Percentiles rank a stretch among this genome's conserved stretches.
These are phyloP conservation scores for Drosophila tropicalis DNA, from an alignment of 1,140 invertebrate genomes.

Conservation along the genomic window DNA sequence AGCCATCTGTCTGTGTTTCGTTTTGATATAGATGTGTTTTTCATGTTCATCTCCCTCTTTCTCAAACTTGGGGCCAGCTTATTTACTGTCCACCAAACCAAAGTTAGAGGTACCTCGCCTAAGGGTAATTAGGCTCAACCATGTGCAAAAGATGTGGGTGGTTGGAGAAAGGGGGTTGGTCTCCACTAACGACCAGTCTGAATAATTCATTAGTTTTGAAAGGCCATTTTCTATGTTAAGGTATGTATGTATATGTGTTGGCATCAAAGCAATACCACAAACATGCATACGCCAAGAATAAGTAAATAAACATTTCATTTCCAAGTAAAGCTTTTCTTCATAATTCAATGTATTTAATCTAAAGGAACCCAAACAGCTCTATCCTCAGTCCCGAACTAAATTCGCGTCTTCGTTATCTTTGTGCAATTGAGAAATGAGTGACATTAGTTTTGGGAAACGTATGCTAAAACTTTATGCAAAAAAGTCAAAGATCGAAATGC, in stretches of 20 bases:
- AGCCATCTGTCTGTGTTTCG: too few species aligned
- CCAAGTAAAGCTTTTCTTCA: too few species aligned
- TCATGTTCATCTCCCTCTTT: constrained; percentile 5
- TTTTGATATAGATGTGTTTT: constrained; percentile 18
- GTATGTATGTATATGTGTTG: too few species aligned
- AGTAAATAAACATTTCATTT: constrained; percentile 56
- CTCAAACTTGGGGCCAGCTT: constrained; percentile 23
- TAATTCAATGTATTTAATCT: too few species aligned
- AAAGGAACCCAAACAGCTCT: too few species aligned
- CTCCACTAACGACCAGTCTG: constrained; percentile 65
- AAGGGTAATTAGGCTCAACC: constrained; percentile 63
- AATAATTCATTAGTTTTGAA: constrained; percentile 73
- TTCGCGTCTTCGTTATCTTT: too few species aligned
- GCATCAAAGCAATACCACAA: constrained; percentile 57
- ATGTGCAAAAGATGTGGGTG: constrained; percentile 1
- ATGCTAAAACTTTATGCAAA: too few species aligned
- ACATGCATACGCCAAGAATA: constrained; percentile 37
- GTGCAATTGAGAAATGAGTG: too few species aligned
- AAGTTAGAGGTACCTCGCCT: constrained; percentile 26
- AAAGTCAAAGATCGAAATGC: too few species aligned
- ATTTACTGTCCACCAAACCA: constrained; percentile 52
- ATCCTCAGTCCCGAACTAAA: too few species aligned
- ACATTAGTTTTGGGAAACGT: too few species aligned
- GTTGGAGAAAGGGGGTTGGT: background rate
- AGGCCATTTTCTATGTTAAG: constrained; percentile 16